Conservation (phyloP, 2,888 invertebrate genomes). For the Ephialtes manifestator region DNA sequence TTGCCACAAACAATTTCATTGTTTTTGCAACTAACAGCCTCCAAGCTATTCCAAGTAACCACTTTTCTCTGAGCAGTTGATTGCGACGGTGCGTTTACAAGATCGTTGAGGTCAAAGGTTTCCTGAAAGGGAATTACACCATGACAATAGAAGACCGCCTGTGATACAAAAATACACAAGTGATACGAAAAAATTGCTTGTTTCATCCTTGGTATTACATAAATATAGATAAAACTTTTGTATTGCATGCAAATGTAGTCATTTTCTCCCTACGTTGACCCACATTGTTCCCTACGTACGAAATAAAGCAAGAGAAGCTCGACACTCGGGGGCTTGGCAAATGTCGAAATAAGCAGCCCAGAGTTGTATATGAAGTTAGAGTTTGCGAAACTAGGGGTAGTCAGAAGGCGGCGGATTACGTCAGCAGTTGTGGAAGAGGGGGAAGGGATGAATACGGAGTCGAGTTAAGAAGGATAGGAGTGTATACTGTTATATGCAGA, state of each 20-base stretch:
- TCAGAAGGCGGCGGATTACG: slow-evolving; percentile 64
- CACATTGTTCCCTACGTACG: neutral
- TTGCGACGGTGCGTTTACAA: too few relatives aligned
- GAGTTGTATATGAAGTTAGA: slow-evolving; percentile 40
- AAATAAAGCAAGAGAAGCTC: neutral
- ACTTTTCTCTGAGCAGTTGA: too few relatives aligned
- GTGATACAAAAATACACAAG: too few relatives aligned
- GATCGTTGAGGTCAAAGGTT: too few relatives aligned
- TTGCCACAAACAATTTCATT: too few relatives aligned
- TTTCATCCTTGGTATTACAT: neutral
- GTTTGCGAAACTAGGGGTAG: slow-evolving; percentile 38
- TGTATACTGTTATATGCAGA: slow-evolving; percentile 27
- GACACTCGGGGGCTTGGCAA: slow-evolving; percentile 36
- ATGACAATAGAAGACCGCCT: too few relatives aligned
- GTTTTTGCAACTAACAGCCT: too few relatives aligned
- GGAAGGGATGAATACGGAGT: slow-evolving; percentile 21
- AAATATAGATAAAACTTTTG: neutral
- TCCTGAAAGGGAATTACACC: too few relatives aligned
- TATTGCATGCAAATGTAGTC: neutral
- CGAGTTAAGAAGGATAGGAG: slow-evolving; percentile 5
- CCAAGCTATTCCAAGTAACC: too few relatives aligned
- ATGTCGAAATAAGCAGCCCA: slow-evolving; percentile 61
- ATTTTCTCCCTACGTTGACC: neutral
- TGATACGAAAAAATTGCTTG: neutral
- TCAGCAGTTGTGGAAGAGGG: slow-evolving; percentile 47